Percentiles rank a stretch among this genome's conserved stretches.
These are phyloP conservation scores for Cactoblastis cactorum DNA, from an alignment of 2,888 invertebrate species.

Conservation along the genomic window DNA sequence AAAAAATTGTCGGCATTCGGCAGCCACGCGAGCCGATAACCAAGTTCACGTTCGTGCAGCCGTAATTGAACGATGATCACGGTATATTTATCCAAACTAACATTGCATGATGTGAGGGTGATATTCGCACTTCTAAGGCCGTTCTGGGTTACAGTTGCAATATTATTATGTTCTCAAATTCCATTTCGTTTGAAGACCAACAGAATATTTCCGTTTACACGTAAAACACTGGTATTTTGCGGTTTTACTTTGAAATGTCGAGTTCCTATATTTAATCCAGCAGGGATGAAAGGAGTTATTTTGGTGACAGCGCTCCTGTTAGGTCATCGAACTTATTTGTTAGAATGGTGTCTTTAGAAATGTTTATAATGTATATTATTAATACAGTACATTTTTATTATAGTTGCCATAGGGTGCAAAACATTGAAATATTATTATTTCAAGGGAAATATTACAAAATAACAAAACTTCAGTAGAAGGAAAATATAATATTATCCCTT, in stretches of 20 bases:
- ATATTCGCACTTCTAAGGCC: conserved; percentile 37
- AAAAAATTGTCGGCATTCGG: conserved; percentile 64
- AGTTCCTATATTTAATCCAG: conserved; percentile 15
- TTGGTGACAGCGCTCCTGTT: conserved; percentile 35
- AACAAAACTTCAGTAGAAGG: too few relatives aligned
- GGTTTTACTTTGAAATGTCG: not conserved
- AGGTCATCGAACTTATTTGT: conserved; percentile 37
- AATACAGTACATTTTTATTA: not conserved
- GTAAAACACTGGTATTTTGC: not conserved
- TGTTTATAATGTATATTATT: not conserved
- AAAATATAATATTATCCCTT: too few relatives aligned
- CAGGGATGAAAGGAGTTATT: conserved; percentile 35
- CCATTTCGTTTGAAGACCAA: not conserved
- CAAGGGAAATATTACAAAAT: too few relatives aligned
- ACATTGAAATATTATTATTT: too few relatives aligned
- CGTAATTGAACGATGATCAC: conserved; percentile 44
- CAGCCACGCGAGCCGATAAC: conserved; percentile 60
- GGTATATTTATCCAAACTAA: conserved; percentile 42
- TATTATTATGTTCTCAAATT: conserved; percentile 20
- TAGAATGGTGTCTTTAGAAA: conserved; percentile 16
- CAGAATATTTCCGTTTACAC: not conserved
- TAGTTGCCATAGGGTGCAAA: too few relatives aligned
- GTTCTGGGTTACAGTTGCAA: not conserved
- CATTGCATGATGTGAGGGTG: conserved; percentile 39
- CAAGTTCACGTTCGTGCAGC: conserved; percentile 46